phyloP scores from a whole-genome alignment of 2,888 invertebrate species.

The Agriopis leucophaearia region DNA sequence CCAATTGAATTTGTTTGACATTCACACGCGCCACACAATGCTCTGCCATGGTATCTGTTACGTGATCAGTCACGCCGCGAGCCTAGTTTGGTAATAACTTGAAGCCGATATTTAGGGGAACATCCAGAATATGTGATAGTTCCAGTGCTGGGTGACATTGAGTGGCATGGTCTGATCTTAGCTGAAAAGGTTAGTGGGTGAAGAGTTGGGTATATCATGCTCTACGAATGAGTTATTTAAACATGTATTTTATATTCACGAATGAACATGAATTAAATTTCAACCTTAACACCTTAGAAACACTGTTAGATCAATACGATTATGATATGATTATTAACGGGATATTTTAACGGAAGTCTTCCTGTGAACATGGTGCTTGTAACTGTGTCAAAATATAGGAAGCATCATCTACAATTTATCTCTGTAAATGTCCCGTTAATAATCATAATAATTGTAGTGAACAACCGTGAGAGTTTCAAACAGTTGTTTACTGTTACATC shows the following conservation, averaged over 20 bases:
- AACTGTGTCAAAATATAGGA: no score
- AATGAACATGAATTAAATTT: not conserved
- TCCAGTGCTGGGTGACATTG: not conserved
- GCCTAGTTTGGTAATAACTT: conserved; percentile 37
- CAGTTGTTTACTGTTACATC: no score
- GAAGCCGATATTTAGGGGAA: conserved; percentile 36
- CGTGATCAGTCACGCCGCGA: conserved; percentile 35
- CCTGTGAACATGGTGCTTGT: no score
- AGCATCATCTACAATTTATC: no score
- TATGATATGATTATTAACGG: no score
- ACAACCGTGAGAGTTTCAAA: no score
- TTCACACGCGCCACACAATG: conserved; percentile 35
- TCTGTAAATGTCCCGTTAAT: no score
- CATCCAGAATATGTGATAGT: conserved; percentile 32
- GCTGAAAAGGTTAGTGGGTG: conserved; percentile 17
- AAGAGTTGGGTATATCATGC: conserved; percentile 5
- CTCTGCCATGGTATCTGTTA: conserved; percentile 31
- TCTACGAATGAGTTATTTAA: conserved; percentile 1
- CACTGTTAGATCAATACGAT: no score
- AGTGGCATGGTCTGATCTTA: conserved; percentile 26
- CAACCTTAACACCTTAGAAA: not conserved
- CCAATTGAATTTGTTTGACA: conserved; percentile 30
- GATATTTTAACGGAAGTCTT: no score
- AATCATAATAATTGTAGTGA: no score
- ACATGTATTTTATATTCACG: conserved; percentile 6